phyloP scores from a whole-genome alignment of 2,888 invertebrate genomes.

The Andrena bucephala region DNA sequence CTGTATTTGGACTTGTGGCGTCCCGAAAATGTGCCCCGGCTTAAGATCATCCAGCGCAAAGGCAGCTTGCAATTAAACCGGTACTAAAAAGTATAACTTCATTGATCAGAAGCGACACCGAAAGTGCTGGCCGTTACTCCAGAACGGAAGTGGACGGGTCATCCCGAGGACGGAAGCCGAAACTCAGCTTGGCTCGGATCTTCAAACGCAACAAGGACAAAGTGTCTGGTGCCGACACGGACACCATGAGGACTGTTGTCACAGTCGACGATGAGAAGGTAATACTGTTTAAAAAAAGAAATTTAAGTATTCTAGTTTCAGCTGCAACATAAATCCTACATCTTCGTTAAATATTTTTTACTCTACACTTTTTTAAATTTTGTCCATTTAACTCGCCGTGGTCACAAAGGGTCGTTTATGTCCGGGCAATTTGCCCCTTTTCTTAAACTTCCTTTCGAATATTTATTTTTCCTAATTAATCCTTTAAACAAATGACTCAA shows the following conservation, averaged over 20 bases:
- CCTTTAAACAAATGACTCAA: too few species aligned
- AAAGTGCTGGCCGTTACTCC: constrained; percentile 87
- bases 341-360: too few species aligned
- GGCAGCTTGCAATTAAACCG: background rate
- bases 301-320: too few species aligned
- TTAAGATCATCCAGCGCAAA: background rate
- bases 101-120: constrained; percentile 88
- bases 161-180: constrained; percentile 76
- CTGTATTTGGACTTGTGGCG: too few species aligned
- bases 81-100: background rate
- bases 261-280: constrained; percentile 84
- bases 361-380: too few species aligned
- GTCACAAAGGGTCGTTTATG: too few species aligned
- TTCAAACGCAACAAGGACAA: constrained; percentile 85
- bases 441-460: too few species aligned
- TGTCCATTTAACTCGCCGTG: too few species aligned
- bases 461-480: too few species aligned
- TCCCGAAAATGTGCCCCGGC: background rate
- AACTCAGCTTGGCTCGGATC: constrained; percentile 81
- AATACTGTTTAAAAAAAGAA: constrained; percentile 9
- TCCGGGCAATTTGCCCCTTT: too few species aligned
- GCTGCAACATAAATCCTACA: too few species aligned
- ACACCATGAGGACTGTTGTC: constrained; percentile 82
- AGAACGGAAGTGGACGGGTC: constrained; percentile 82
- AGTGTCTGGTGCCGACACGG: constrained; percentile 84